phyloP scores from a whole-genome alignment of 2,113 vertebrate species.

The Charina bottae region DNA sequence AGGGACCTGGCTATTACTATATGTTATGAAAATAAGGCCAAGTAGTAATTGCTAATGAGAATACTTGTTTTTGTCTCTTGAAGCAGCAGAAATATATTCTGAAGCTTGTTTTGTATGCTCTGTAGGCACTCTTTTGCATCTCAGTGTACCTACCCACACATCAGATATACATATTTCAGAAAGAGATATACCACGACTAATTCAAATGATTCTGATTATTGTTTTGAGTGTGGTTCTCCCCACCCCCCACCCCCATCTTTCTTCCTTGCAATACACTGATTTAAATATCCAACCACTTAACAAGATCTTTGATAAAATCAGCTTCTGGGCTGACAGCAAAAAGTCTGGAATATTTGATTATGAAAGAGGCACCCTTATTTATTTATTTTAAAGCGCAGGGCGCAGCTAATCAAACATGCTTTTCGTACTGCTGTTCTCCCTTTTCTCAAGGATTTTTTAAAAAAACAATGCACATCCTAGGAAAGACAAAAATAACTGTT shows the following conservation, averaged over 20 bases:
- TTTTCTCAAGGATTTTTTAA: background rate
- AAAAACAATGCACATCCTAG: background rate
- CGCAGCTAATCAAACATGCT: background rate
- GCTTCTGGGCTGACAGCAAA: background rate
- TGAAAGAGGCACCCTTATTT: slow-evolving; percentile 7
- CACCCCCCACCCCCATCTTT: too few relatives aligned
- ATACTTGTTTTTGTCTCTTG: background rate
- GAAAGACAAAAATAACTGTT: background rate
- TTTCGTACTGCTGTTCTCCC: background rate
- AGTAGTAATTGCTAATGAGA: background rate
- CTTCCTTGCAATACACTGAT: background rate
- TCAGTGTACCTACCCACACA: background rate
- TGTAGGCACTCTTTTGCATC: background rate
- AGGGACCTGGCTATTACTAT: slow-evolving; percentile 4
- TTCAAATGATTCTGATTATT: background rate
- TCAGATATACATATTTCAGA: background rate
- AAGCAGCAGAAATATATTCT: slow-evolving; percentile 17
- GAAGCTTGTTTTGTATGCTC: background rate
- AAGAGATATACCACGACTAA: background rate
- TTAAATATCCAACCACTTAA: background rate
- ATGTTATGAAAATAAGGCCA: slow-evolving; percentile 39
- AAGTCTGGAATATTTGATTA: background rate
- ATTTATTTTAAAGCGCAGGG: background rate
- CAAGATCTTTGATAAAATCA: slow-evolving; percentile 8
- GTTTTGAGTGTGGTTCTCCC: background rate